Base-by-base conservation (phyloP, 2,797 vertebrate genomes). In the Sebastes kiyomatsui region DNA sequence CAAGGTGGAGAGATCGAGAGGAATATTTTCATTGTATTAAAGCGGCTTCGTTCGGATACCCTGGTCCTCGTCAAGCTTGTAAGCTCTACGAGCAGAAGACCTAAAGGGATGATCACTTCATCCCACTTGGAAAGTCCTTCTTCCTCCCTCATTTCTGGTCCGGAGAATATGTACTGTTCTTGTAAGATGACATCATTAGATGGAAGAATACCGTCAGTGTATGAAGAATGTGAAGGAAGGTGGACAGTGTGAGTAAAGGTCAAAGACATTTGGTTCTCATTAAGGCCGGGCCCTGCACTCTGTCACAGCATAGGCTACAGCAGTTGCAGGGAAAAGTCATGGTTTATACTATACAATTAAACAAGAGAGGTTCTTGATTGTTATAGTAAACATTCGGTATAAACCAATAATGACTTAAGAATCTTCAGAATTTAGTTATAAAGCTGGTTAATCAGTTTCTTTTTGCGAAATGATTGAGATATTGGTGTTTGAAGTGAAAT, bases 81-180 rank as follows among this genome's bases (percentile, higher is more conserved):
- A 68, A 86, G 76, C 83, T 88, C 42, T 59, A 6, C 46, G 52
- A 91, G 77, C 64, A 64, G 62, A 79, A 80, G 75, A 75, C 71
- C 75, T 64, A 67, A 73, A 86, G 58, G 70, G 70, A 87, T 89
- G 74, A 91, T 80, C 79, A 13, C 68, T 87, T 88, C 75, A 90
- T 87, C 81, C 86, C 55, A 65, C 35, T 77, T 82, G 87, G 86
- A 91, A 93, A 91, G 68, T 90, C 33, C 27, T 78, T 70, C 72
- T 82, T 83, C 77, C 87, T 81, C 76, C 66, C 72, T 78, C 28
- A 14, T 72, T 79, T 75, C 55, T 67, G 27, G 6, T 70, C 82
- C 32, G 25, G 60, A 81, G 78, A 81, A 73, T 70, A 77, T 32
- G 22, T 23, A 58, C 58, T 58, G 78, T 58, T 77, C 72, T 76